Percentiles rank a stretch among this genome's conserved stretches.
Conservation (phyloP, 2,797 vertebrate species). For the Lepidocolaptes lacrymiger region DNA sequence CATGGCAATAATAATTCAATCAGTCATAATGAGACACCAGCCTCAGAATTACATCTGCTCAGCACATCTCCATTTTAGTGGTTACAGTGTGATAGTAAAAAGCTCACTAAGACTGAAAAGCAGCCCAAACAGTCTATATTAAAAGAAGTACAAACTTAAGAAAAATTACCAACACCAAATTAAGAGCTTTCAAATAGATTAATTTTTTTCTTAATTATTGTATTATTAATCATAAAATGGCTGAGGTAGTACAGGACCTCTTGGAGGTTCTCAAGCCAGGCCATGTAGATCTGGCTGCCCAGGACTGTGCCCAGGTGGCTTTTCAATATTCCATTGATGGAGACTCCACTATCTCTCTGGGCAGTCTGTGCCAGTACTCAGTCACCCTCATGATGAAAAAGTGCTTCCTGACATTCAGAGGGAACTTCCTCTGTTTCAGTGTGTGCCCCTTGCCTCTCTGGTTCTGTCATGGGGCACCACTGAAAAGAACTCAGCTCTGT, state of each 20-base stretch:
- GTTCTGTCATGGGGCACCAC: neutral
- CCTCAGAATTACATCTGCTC: neutral
- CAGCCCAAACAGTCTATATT: neutral
- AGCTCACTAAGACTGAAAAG: neutral
- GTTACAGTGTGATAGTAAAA: neutral
- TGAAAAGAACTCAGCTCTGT: neutral
- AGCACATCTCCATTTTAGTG: neutral
- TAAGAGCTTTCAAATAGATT: neutral
- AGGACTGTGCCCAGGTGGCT: neutral
- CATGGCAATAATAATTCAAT: neutral
- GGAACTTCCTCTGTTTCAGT: neutral
- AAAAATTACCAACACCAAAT: neutral
- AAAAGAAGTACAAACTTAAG: neutral
- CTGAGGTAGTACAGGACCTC: neutral
- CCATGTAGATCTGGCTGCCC: neutral
- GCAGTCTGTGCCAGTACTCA: neutral
- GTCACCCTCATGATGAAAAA: neutral
- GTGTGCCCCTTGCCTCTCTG: neutral
- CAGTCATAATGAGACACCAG: neutral
- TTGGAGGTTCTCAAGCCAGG: neutral
- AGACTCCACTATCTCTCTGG: neutral
- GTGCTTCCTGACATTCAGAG: neutral
- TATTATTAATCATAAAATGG: neutral
- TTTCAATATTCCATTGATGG: neutral
- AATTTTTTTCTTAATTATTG: neutral